Conservation (phyloP, 2,797 vertebrate species). For the Pangasius sanitwongsei region DNA sequence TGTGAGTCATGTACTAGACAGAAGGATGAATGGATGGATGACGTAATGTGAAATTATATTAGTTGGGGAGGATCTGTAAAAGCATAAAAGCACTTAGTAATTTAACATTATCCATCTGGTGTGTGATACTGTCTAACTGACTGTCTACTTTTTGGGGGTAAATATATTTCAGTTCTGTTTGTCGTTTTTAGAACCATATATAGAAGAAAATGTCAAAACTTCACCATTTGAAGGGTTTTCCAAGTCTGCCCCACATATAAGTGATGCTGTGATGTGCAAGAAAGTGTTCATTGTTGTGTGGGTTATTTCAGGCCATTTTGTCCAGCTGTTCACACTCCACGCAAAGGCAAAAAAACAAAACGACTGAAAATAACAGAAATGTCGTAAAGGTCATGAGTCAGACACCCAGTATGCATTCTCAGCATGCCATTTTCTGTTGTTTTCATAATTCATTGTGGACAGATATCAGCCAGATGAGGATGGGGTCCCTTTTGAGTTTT, state of each 20-base stretch:
- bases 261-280: not conserved
- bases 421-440: not conserved
- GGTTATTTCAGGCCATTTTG: not conserved
- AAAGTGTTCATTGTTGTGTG: not conserved
- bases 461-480: too few relatives aligned
- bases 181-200: not conserved
- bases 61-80: not conserved
- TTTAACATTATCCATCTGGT: not conserved
- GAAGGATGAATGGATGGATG: conserved; percentile 22
- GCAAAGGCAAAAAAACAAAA: not conserved
- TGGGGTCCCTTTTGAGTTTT: too few relatives aligned
- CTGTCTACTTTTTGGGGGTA: not conserved
- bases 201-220: not conserved
- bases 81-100: not conserved
- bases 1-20: conserved; percentile 8
- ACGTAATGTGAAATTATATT: conserved; percentile 8
- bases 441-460: not conserved
- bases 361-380: not conserved
- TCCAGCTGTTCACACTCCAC: not conserved
- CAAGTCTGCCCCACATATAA: too few relatives aligned
- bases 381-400: not conserved
- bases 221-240: not conserved
- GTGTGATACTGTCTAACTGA: not conserved
- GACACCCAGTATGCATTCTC: not conserved
- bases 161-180: not conserved